Percentiles rank a stretch among this genome's conserved stretches.
phyloP scores from a whole-genome alignment of 2,113 vertebrate genomes.

The Tiliqua scincoides region DNA sequence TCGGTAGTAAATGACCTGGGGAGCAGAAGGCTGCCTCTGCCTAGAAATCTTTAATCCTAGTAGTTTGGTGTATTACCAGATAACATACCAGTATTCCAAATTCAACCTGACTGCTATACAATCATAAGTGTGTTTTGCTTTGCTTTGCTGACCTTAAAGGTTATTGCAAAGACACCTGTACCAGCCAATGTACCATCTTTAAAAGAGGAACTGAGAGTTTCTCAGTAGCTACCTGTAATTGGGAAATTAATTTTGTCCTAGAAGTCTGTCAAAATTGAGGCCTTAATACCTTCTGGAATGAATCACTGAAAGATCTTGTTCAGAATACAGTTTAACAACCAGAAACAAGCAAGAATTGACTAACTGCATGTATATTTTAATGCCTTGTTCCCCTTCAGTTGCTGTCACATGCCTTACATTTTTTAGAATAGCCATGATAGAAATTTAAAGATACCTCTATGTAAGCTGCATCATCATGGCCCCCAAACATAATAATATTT shows the following conservation, averaged over 20 bases:
- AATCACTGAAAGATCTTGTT: not conserved
- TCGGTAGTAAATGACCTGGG: not conserved
- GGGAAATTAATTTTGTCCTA: not conserved
- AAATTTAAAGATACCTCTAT: not conserved
- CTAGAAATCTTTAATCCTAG: not conserved
- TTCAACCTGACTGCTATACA: too few relatives aligned
- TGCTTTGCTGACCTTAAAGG: too few relatives aligned
- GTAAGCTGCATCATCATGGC: not conserved
- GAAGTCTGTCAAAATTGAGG: not conserved
- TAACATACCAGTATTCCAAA: not conserved
- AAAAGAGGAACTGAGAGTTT: not conserved
- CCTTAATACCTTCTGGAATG: not conserved
- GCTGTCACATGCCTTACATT: not conserved
- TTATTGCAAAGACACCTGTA: too few relatives aligned
- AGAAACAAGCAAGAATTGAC: not conserved
- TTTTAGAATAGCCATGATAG: not conserved
- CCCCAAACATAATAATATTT: not conserved
- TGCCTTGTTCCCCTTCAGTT: not conserved
- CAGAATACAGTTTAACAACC: not conserved
- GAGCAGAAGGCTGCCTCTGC: not conserved
- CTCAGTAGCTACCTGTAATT: not conserved
- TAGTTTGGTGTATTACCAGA: not conserved
- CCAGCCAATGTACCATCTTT: too few relatives aligned
- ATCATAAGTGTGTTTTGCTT: not conserved
- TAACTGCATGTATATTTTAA: not conserved